Evolutionary conservation across 2,113 vertebrate genomes (phyloP).

Genomic region (Uria aalge): DNA sequence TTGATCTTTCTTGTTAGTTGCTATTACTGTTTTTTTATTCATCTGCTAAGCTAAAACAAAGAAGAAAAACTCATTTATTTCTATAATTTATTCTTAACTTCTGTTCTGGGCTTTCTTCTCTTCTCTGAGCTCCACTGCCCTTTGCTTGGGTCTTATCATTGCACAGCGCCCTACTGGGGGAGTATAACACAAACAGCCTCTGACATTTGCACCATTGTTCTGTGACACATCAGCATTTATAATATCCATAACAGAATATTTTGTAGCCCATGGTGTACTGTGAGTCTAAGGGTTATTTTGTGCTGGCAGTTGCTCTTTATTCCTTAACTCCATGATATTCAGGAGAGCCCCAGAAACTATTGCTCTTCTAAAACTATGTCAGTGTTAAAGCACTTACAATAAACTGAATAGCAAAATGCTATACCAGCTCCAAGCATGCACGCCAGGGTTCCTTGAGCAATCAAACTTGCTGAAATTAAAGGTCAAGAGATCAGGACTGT

Average conservation of each 20-base stretch:
- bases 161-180: neutral
- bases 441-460: slow-evolving; percentile 67
- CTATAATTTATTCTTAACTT: neutral
- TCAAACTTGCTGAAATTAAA: slow-evolving; percentile 75
- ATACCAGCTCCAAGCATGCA: slow-evolving; percentile 56
- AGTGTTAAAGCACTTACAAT: slow-evolving; percentile 41
- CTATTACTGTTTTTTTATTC: neutral
- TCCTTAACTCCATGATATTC: slow-evolving; percentile 20
- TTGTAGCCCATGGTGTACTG: neutral
- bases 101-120: neutral
- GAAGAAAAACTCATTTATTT: neutral
- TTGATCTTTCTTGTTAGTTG: neutral
- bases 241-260: slow-evolving; percentile 23
- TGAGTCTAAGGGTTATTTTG: neutral
- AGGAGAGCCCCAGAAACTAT: slow-evolving; percentile 8
- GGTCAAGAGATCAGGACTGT: slow-evolving; percentile 72
- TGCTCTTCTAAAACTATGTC: slow-evolving; percentile 30
- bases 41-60: neutral
- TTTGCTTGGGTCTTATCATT: neutral
- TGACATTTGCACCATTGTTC: slow-evolving; percentile 36
- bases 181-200: neutral
- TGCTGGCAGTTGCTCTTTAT: neutral
- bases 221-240: slow-evolving; percentile 2
- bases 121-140: neutral
- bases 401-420: slow-evolving; percentile 61